These are phyloP conservation scores for Aphelocoma californica DNA, from an alignment of 2,797 vertebrate species.

Conservation along the genomic window DNA sequence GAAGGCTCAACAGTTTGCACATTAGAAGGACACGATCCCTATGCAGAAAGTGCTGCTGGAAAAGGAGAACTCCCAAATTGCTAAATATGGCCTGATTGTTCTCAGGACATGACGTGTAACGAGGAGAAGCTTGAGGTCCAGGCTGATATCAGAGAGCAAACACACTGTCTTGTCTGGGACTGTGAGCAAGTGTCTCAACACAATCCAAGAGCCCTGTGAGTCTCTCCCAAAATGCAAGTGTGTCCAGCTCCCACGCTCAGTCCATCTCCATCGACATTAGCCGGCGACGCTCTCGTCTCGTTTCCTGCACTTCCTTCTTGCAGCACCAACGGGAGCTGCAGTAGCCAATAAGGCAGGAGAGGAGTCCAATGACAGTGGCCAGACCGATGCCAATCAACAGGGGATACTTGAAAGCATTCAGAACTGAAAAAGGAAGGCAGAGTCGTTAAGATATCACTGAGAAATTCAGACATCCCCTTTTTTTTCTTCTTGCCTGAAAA, in stretches of 20 bases:
- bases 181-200: slow-evolving; percentile 37
- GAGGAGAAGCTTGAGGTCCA: slow-evolving; percentile 67
- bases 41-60: slow-evolving; percentile 72
- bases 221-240: neutral
- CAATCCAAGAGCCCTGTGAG: slow-evolving; percentile 32
- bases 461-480: neutral
- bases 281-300: slow-evolving; percentile 82
- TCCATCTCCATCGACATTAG: slow-evolving; percentile 96
- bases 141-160: slow-evolving; percentile 72
- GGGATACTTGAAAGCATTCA: slow-evolving; percentile 91
- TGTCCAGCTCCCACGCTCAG: slow-evolving; percentile 68
- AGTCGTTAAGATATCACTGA: neutral
- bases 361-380: slow-evolving; percentile 83
- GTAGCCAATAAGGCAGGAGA: slow-evolving; percentile 91
- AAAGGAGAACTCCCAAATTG: slow-evolving; percentile 49
- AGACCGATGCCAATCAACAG: slow-evolving; percentile 87
- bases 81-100: slow-evolving; percentile 57
- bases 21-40: slow-evolving; percentile 35
- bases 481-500: neutral
- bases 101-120: slow-evolving; percentile 55
- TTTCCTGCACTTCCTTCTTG: slow-evolving; percentile 83
- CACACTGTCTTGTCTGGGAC: slow-evolving; percentile 10
- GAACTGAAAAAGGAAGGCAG: slow-evolving; percentile 78
- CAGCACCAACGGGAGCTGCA: slow-evolving; percentile 90
- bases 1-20: slow-evolving; percentile 54